Percentiles rank a stretch among this genome's conserved stretches.
Evolutionary conservation across 2,113 vertebrate species (phyloP).

Genomic region (Aldabrachelys gigantea): DNA sequence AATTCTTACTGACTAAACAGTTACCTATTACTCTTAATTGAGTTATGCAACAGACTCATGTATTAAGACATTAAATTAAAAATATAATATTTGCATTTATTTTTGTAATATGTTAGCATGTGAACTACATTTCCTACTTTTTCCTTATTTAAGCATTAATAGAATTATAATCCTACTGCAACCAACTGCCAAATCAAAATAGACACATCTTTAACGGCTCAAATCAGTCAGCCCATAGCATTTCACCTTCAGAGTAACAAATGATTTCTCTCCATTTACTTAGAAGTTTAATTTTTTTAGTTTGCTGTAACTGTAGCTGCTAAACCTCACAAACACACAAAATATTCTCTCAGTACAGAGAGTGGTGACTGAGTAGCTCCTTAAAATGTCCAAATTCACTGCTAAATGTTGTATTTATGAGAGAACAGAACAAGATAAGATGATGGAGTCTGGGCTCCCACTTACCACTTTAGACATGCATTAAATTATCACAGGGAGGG

Average conservation of each 20-base stretch:
- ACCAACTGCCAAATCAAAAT: background rate
- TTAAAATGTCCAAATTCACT: background rate
- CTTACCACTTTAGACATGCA: background rate
- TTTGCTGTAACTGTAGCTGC: background rate
- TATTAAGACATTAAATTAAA: background rate
- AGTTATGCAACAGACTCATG: background rate
- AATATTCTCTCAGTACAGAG: background rate
- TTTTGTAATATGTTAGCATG: background rate
- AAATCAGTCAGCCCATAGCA: background rate
- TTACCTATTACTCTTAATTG: background rate
- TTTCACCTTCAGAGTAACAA: background rate
- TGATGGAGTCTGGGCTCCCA: background rate
- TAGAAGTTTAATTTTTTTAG: background rate
- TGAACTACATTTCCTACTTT: background rate
- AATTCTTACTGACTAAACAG: slow-evolving; percentile 2
- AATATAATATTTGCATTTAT: background rate
- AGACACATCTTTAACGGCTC: background rate
- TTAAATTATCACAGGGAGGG: background rate
- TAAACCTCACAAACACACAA: background rate
- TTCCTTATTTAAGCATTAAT: background rate
- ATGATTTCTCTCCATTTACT: background rate
- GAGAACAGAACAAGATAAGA: background rate
- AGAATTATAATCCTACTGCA: background rate
- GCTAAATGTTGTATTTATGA: background rate
- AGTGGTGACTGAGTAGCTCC: background rate